Base-by-base conservation (phyloP, 2,797 vertebrate genomes). In the Merluccius polli region DNA sequence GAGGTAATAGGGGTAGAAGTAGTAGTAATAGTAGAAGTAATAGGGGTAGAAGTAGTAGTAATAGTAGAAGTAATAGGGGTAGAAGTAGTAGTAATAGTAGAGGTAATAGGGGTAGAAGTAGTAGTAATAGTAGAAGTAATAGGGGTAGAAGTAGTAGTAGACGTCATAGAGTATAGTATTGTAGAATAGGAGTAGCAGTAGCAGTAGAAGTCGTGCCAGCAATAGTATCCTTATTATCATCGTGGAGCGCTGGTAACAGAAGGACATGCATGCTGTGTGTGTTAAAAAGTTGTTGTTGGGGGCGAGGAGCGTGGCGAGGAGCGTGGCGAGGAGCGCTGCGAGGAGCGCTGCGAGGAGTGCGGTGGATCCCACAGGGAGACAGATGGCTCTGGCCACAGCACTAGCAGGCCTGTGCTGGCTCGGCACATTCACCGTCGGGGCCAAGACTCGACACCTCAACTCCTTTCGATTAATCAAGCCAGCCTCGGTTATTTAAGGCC, bases 361-460 rank as follows among this genome's bases (percentile, higher is more conserved):
- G 52, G 73, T 82, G 67, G 74, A 84, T 88, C 88, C 89, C 90
- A 87, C 82, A 78, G 90, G 89, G 92, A 93, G 92, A 92, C 93
- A 94, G 93, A 94, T 94, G 92, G 92, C 92, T 82, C 81, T 83
- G 89, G 87, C 89, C 92, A 85, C 85, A 87, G 83, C 87, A 84
- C 86, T 89, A 88, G 77, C 76, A 90, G 88, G 87, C 80, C 83
- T 84, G 80, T 91, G 92, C 92, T 93, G 87, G 88, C 92, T 90
- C 88, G 81, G 92, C 93, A 92, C 89, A 91, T 93, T 93, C 88
- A 91, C 88, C 78, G 87, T 86, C 81, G 21, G 86, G 89, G 88
- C 88, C 90, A 89, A 85, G 88, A 85, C 88, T 90, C 87, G 87
- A 88, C 90, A 89, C 89, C 89, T 92, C 88, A 52, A 80, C 82